Conservation (phyloP, 2,888 invertebrate species). For the Apoderus coryli region DNA sequence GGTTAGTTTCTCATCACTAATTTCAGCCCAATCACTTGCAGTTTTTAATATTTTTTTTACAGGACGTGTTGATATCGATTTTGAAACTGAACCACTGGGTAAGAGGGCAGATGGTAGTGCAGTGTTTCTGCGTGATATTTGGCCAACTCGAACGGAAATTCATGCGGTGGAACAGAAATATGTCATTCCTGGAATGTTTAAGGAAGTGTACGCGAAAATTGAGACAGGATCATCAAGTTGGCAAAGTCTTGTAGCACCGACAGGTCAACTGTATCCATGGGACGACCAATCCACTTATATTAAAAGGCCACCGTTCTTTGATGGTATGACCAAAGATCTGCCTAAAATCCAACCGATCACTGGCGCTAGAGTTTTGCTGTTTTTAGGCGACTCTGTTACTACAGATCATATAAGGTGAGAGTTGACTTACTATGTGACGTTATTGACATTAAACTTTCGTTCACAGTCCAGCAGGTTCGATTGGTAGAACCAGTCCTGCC, state of each 20-base stretch:
- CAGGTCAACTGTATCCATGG: conserved; percentile 76
- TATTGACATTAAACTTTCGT: no score
- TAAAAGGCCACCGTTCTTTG: conserved; percentile 92
- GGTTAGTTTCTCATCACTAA: no score
- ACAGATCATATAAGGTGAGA: conserved; percentile 99
- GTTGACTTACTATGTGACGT: no score
- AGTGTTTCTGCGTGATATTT: conserved; percentile 85
- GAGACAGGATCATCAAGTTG: conserved; percentile 34
- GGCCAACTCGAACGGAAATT: conserved; percentile 87
- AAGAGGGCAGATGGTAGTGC: conserved; percentile 50
- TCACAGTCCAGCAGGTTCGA: conserved; percentile 95
- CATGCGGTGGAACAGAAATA: conserved; percentile 73
- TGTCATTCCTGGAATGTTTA: conserved; percentile 95
- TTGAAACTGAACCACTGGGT: conserved; percentile 69
- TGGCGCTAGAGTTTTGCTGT: conserved; percentile 68
- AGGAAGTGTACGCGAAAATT: conserved; percentile 75
- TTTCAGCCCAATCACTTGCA: no score
- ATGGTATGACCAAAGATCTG: conserved; percentile 43
- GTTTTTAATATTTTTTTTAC: no score
- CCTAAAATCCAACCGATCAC: conserved; percentile 45
- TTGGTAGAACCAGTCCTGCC: conserved; percentile 88
- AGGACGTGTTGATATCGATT: conserved; percentile 87
- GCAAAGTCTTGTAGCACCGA: conserved; percentile 18
- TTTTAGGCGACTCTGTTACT: conserved; percentile 92
- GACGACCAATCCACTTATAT: conserved; percentile 84